Evolutionary conservation across 2,113 vertebrate genomes (phyloP), one percentile per base, ranked within the genome.

Genomic region (Microtus montanus): DNA sequence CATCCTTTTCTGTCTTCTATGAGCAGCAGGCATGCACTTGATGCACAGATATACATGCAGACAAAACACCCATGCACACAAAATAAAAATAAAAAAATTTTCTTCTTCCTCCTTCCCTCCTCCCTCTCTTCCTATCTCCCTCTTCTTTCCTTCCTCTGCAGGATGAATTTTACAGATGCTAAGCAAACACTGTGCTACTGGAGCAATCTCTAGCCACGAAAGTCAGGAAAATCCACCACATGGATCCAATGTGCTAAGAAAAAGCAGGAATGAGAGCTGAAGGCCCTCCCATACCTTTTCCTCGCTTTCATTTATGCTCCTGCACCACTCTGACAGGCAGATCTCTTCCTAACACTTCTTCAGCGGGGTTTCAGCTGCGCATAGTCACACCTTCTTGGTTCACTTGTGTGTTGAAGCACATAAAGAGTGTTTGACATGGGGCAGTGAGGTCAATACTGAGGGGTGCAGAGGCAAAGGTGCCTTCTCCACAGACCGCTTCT

Each of bases 341-440:
- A 35, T 35, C 8, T 24, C 17, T 75, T 61, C 10, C 26, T 52
- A n/a, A 58, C n/a, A 49, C 68, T 64, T 83, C 38, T 49, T 38
- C 28, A 2, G 24, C 38, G 26, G 26, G 13, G 4, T 6, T 8
- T 38, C 7, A 61, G 19, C 61, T 38, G 33, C 14, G 58, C 2
- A 0, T 5, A 2, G 26, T 28, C n/a, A 30, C 47, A 41, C 38
- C 41, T 68, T 7, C n/a, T n/a, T 8, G 33, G 5, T 11, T 61
- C 33, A 52, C 52, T 11, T 12, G 30, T n/a, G 38, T 58, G 2
- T 33, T 1, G 11, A 15, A 47, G 24, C 49, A 12, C 8, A 14
- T 6, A 22, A 28, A 26, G 38, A 24, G 30, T 2, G 7, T 13
- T 20, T 22, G 63, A 10, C 28, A 17, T 1, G 0, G 2, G 10